phyloP scores from a whole-genome alignment of 2,888 invertebrate species.

The Cephus nigrinus region DNA sequence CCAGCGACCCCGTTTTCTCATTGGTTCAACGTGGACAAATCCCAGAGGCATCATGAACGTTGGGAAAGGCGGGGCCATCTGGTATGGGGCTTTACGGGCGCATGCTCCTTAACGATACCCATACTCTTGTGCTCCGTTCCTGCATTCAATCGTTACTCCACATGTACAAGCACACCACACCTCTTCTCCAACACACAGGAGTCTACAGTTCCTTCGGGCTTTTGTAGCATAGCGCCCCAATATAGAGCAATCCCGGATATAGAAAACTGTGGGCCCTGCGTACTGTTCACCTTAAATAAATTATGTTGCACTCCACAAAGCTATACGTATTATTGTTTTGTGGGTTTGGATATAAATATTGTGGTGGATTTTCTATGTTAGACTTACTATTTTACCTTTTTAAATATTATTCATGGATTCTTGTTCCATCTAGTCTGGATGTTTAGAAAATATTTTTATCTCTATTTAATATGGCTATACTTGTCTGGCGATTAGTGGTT shows the following conservation, averaged over 20 bases:
- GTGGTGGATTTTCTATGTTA: neutral
- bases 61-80: slow-evolving; percentile 50
- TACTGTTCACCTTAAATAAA: neutral
- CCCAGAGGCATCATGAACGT: slow-evolving; percentile 58
- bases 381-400: neutral
- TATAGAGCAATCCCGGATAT: slow-evolving; percentile 27
- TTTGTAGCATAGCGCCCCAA: slow-evolving; percentile 36
- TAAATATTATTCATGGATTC: neutral
- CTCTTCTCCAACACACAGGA: slow-evolving; percentile 29
- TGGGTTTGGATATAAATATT: neutral
- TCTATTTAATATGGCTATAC: neutral
- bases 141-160: slow-evolving; percentile 43
- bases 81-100: slow-evolving; percentile 44
- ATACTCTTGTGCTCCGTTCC: slow-evolving; percentile 26
- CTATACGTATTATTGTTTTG: neutral
- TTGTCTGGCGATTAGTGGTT: neutral
- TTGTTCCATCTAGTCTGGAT: neutral
- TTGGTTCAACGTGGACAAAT: slow-evolving; percentile 60
- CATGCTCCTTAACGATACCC: slow-evolving; percentile 57
- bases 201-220: slow-evolving; percentile 37
- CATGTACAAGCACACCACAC: slow-evolving; percentile 28
- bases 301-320: neutral
- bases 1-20: slow-evolving; percentile 24
- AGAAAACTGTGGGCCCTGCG: slow-evolving; percentile 22
- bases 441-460: neutral